Evolutionary conservation across 2,797 vertebrate species (phyloP).

Genomic region (Myripristis murdjan): DNA sequence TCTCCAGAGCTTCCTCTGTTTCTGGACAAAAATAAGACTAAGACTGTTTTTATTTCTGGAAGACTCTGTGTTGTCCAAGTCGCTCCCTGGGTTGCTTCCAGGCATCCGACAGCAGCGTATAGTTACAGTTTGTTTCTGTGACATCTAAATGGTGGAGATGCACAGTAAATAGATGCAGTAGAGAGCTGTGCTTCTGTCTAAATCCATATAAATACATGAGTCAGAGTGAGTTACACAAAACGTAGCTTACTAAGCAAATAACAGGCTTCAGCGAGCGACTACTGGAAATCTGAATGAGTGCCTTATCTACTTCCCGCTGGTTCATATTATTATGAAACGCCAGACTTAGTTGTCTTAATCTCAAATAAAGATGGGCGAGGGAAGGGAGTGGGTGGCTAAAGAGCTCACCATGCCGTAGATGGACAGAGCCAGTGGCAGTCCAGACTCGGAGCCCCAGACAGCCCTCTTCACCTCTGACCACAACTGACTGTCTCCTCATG

Average conservation of each 20-base stretch:
- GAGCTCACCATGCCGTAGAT: conserved; percentile 32
- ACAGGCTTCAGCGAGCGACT: neutral
- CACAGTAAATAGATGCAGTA: conserved; percentile 41
- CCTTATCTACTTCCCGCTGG: conserved; percentile 36
- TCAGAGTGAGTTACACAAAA: neutral
- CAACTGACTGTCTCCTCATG: conserved; percentile 17
- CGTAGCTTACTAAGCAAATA: neutral
- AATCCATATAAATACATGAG: conserved; percentile 1
- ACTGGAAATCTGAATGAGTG: neutral
- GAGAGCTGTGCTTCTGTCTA: conserved; percentile 20
- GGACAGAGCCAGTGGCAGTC: conserved; percentile 48
- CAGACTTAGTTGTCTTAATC: conserved; percentile 67
- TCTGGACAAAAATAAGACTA: conserved; percentile 10
- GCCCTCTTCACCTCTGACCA: conserved; percentile 11
- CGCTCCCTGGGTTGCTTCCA: conserved; percentile 4
- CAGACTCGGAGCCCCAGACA: conserved; percentile 58
- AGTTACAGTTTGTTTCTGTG: conserved; percentile 42
- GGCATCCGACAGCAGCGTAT: conserved; percentile 1
- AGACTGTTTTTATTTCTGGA: conserved; percentile 6
- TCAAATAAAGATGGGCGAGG: conserved; percentile 38
- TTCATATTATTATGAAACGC: conserved; percentile 53
- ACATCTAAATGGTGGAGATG: conserved; percentile 38
- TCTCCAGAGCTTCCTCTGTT: conserved; percentile 16
- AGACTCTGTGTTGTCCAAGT: conserved; percentile 11
- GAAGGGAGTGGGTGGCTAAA: conserved; percentile 71